phyloP scores from a whole-genome alignment of 1,140 invertebrate species.

The Trichonephila clavata region DNA sequence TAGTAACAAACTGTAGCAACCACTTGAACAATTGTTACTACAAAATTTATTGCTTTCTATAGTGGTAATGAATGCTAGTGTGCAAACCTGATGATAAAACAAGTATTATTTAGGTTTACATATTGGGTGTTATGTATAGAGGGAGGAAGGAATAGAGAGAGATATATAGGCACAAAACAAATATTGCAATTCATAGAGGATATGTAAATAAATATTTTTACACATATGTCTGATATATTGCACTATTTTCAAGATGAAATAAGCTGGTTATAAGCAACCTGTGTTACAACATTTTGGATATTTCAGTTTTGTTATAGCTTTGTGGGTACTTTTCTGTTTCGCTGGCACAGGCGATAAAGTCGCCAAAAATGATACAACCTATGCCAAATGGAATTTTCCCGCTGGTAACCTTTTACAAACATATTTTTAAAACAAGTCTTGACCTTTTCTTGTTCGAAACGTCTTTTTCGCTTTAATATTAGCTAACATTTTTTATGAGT shows the following conservation, averaged over 20 bases:
- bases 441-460: too few relatives aligned
- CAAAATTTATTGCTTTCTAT: slow-evolving; percentile 71
- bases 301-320: too few relatives aligned
- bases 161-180: background rate
- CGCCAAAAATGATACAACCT: too few relatives aligned
- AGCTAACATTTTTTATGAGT: too few relatives aligned
- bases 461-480: too few relatives aligned
- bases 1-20: slow-evolving; percentile 12
- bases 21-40: slow-evolving; percentile 50
- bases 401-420: too few relatives aligned
- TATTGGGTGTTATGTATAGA: background rate
- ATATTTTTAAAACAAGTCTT: too few relatives aligned
- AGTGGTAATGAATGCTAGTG: slow-evolving; percentile 36
- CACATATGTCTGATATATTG: background rate
- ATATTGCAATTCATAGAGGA: background rate
- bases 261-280: slow-evolving; percentile 26
- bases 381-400: too few relatives aligned
- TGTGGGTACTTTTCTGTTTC: too few relatives aligned
- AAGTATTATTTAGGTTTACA: background rate
- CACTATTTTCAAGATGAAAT: slow-evolving; percentile 6
- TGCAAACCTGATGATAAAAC: slow-evolving; percentile 8
- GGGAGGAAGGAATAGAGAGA: background rate
- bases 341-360: too few relatives aligned
- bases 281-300: too few relatives aligned
- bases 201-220: background rate